These are phyloP conservation scores for Triops cancriformis DNA, from an alignment of 1,140 invertebrate species.

Conservation along the genomic window DNA sequence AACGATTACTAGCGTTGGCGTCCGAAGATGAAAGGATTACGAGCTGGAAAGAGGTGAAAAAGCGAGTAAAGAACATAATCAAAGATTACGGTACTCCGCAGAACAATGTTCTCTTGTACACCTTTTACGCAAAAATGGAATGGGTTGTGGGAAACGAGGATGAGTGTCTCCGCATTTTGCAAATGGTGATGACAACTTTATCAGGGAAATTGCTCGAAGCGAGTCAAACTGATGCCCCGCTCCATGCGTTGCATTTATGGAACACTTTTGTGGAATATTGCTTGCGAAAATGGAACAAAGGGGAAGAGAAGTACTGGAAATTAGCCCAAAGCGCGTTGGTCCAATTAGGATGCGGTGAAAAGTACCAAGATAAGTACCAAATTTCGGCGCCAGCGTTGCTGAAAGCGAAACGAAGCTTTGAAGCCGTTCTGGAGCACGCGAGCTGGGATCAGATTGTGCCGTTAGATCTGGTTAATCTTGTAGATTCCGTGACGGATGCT, in stretches of 20 bases:
- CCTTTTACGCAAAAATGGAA: conserved; percentile 20
- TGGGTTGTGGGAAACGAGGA: conserved; percentile 19
- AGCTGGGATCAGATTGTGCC: conserved; percentile 16
- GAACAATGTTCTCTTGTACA: conserved; percentile 20
- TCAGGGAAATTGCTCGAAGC: background rate
- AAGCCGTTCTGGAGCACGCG: background rate
- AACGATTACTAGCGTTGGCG: background rate
- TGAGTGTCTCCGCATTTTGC: conserved; percentile 18
- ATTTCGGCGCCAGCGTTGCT: background rate
- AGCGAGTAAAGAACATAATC: background rate
- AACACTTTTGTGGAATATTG: background rate
- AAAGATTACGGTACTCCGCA: conserved; percentile 18
- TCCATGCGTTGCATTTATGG: conserved; percentile 15
- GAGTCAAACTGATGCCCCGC: background rate
- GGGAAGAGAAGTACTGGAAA: background rate
- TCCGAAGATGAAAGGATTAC: background rate
- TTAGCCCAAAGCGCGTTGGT: background rate
- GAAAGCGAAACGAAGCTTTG: conserved; percentile 17
- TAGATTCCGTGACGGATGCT: conserved; percentile 14
- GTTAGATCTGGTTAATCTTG: background rate
- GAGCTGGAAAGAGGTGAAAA: conserved; percentile 22
- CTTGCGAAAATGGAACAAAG: background rate
- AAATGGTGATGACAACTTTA: background rate
- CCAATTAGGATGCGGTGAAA: conserved; percentile 6
- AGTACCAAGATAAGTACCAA: background rate